Base-by-base conservation (phyloP, 2,797 vertebrate genomes). In the Falco concolor region DNA sequence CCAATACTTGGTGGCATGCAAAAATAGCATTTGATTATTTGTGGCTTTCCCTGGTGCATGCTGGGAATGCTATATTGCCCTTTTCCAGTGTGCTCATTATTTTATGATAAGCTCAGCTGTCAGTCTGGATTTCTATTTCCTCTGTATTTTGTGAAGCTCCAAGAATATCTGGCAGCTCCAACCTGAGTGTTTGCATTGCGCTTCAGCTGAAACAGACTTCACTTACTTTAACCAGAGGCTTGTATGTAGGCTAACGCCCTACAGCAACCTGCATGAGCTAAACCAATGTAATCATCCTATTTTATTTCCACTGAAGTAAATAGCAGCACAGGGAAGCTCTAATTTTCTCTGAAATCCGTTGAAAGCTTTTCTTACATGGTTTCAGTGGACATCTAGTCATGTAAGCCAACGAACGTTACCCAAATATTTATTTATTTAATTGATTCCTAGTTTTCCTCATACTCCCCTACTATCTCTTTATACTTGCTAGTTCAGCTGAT, bases 41-140 rank as follows among this genome's bases (percentile, higher is more conserved):
- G 75, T 89, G 77, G n/a, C 84, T 92, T 89, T 90, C 53, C 75
- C 78, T 72, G 81, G 34, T 57, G 75, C 72, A 49, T 30, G 47
- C 72, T 0, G 52, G 68, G 57, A 90, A 45, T 83, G 64, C 21
- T 91, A 15, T 34, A 87, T n/a, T 95, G 87, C 50, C 45, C 47
- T 95, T 95, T 87, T 69, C 42, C 90, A 78, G 17, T n/a, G 50
- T 59, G 36, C 61, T 92, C 9, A 5, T 94, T 90, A 69, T 8
- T n/a, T 80, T 80, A 56, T 36, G 56, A 77, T 85, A 77, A 87
- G n/a, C 88, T 93, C 60, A 75, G 60, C 68, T 95, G 69, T 92
- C 92, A 65, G 14, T 69, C 75, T 93, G 61, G 38, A 50, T 89
- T 95, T 83, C 87, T 92, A 24, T 87, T 94, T 90, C 74, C 63